Base-by-base conservation (phyloP, 2,888 invertebrate genomes). In the Conistra vaccinii region DNA sequence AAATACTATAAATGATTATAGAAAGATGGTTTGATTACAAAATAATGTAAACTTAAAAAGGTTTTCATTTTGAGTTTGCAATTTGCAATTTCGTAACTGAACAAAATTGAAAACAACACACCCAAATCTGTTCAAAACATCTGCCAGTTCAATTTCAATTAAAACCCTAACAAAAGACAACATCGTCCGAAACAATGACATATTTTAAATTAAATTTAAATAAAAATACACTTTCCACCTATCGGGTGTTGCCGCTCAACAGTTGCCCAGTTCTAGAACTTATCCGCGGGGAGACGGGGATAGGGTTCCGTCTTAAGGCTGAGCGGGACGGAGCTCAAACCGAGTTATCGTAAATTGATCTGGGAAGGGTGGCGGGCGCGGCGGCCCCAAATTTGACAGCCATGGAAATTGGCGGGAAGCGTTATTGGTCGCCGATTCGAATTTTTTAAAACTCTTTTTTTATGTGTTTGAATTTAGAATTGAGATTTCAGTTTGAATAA, bases 291-390 rank as follows among this genome's bases (percentile, higher is more conserved):
- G 95, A 95, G 94, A 95, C 90, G 93, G 95, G 92, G 92, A 94
- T 94, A 95, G 92, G 91, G 86, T 89, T 89, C 90, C 93, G 94
- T 94, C 94, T 95, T 95, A 95, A 94, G 96, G 92, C 92, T 93
- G 95, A 97, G 95, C 92, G 95, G 94, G 97, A 97, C 92, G 94
- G 94, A 91, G 90, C 92, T 93, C 91, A 93, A 93, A 95, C 93
- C 94, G 93, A 95, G 95, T 95, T 95, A 95, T 95, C 95, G 95
- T 94, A 95, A 96, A 96, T 96, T 96, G 96, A 96, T 96, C 96
- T 94, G 94, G 93, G 95, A 88, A 92, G 90, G 90, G 91, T 90
- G 92, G 91, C 89, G 89, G 90, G 88, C 84, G 85, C 92, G 58
- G 93, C 92, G 93, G 91, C 93, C 91, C 95, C 95, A 95, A 96